A percentile compares a stretch with the other conserved stretches of the same genome.
Conservation (phyloP, 1,140 invertebrate species). For the Dendrolimus punctatus region DNA sequence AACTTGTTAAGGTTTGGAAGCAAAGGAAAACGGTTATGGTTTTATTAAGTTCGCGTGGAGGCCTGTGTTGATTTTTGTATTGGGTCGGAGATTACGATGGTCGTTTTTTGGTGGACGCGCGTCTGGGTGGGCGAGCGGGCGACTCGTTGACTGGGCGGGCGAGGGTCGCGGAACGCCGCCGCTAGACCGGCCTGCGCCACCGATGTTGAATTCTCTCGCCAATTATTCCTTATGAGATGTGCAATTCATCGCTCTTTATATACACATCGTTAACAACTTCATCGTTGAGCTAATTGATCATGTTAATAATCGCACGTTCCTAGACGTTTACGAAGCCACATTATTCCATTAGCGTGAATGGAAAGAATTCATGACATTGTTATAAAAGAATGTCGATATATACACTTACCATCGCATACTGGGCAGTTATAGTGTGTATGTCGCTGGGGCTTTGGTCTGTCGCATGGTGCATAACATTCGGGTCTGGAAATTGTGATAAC, state of each 20-base stretch:
- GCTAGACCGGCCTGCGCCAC: constrained; percentile 9
- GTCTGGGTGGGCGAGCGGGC: constrained; percentile 55
- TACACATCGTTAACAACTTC: no score
- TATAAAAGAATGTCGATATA: neutral
- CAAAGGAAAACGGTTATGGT: constrained; percentile 61
- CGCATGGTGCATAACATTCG: constrained; percentile 86
- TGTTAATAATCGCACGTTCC: neutral
- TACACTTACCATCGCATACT: constrained; percentile 76
- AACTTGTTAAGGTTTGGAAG: constrained; percentile 67
- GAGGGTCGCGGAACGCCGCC: constrained; percentile 51
- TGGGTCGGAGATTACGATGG: constrained; percentile 35
- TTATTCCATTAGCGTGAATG: neutral
- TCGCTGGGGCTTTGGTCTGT: constrained; percentile 78
- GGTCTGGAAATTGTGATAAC: constrained; percentile 85
- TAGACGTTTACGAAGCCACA: neutral
- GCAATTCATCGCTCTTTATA: no score
- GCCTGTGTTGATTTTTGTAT: constrained; percentile 63
- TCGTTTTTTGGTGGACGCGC: constrained; percentile 46
- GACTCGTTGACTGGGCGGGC: no score
- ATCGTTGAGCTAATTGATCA: no score
- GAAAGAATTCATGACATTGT: neutral
- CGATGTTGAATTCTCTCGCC: no score
- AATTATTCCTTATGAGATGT: no score
- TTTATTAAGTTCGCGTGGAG: constrained; percentile 63
- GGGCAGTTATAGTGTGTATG: constrained; percentile 83